Conservation (phyloP, 2,113 vertebrate genomes). For the Phalacrocorax pelagicus region DNA sequence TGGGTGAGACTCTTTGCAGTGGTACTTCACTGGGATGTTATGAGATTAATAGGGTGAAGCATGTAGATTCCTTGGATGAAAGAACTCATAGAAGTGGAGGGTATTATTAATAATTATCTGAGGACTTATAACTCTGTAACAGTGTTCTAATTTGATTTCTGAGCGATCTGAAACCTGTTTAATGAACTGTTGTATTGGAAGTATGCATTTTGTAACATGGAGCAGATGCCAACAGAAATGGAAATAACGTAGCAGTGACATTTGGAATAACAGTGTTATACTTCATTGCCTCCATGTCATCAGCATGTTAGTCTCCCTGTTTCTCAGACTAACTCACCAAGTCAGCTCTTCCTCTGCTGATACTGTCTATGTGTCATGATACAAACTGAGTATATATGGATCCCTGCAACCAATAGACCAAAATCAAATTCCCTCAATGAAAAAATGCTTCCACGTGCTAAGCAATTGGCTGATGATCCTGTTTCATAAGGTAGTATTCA, state of each 20-base stretch:
- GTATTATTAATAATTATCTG: slow-evolving; percentile 40
- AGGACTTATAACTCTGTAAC: slow-evolving; percentile 36
- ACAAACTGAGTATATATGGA: neutral
- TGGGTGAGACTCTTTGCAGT: neutral
- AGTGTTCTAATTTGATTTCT: slow-evolving; percentile 46
- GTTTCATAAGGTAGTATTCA: neutral
- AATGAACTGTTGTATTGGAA: slow-evolving; percentile 62
- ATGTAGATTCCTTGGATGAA: neutral
- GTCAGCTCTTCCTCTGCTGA: slow-evolving; percentile 14
- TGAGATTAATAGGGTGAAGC: neutral
- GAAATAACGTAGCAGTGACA: slow-evolving; percentile 53
- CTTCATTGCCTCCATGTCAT: slow-evolving; percentile 62
- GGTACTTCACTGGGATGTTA: neutral
- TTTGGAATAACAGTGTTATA: slow-evolving; percentile 69
- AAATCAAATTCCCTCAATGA: neutral
- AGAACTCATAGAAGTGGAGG: neutral
- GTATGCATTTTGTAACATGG: slow-evolving; percentile 19
- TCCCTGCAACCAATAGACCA: neutral
- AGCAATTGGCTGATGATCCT: neutral
- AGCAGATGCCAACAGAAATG: slow-evolving; percentile 63
- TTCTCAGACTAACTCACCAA: slow-evolving; percentile 51
- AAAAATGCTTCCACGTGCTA: neutral
- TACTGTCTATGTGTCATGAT: neutral
- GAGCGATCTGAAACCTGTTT: slow-evolving; percentile 62
- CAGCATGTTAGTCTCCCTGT: slow-evolving; percentile 45